Evolutionary conservation across 1,140 invertebrate species (phyloP).

Genomic region (Drosophila parvula): DNA sequence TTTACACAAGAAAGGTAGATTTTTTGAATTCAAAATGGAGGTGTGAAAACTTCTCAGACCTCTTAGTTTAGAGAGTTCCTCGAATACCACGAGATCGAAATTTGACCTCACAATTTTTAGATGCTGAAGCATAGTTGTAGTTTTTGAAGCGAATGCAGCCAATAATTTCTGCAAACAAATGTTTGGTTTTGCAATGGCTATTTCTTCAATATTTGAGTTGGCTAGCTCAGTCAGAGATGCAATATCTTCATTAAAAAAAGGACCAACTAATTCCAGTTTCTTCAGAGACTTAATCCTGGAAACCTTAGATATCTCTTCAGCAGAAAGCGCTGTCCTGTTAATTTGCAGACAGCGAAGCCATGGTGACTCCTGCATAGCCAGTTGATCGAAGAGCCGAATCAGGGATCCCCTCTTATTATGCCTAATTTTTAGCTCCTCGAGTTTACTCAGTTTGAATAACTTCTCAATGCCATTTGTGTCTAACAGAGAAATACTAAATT

Average conservation of each 20-base stretch:
- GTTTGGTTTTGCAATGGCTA: background rate
- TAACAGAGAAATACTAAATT: background rate
- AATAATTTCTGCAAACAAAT: background rate
- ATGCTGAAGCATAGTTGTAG: background rate
- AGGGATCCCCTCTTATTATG: background rate
- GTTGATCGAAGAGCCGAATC: background rate
- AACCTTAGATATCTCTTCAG: background rate
- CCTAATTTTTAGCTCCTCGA: background rate
- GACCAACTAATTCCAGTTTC: background rate
- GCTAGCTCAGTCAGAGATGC: background rate
- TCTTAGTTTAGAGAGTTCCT: background rate
- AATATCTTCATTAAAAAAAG: background rate
- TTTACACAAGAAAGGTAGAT: background rate
- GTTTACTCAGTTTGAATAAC: background rate
- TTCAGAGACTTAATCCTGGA: background rate
- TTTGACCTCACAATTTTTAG: background rate
- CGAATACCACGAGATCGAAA: background rate
- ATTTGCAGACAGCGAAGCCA: background rate
- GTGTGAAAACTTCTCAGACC: background rate
- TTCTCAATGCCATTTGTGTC: constrained; percentile 3
- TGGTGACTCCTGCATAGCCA: background rate
- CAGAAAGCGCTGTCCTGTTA: background rate
- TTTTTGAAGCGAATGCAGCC: background rate
- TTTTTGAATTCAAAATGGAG: background rate
- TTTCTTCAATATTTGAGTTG: constrained; percentile 2